These are phyloP conservation scores for Labeo calbasu DNA, from an alignment of 2,797 vertebrate species.

Conservation along the genomic window DNA sequence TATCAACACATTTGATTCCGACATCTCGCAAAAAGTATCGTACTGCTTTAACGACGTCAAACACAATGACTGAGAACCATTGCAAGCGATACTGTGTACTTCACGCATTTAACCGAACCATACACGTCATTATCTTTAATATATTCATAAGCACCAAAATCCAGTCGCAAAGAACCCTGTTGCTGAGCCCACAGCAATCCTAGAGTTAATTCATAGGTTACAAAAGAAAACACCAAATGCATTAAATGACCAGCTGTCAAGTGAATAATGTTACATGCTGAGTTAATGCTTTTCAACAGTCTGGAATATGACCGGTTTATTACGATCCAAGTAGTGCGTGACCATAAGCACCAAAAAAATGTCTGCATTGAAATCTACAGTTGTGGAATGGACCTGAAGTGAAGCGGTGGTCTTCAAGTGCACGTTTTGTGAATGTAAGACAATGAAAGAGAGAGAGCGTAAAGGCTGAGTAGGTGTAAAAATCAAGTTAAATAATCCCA, in stretches of 20 bases:
- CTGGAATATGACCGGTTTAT: constrained; percentile 15
- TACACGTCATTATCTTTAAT: constrained; percentile 23
- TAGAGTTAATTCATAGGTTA: constrained; percentile 46
- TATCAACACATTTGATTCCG: constrained; percentile 25
- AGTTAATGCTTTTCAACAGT: constrained; percentile 48
- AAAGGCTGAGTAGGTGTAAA: constrained; percentile 15
- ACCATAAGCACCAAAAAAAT: constrained; percentile 57
- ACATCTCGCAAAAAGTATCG: constrained; percentile 22
- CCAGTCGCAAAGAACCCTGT: constrained; percentile 38
- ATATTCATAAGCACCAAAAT: constrained; percentile 55
- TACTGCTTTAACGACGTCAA: constrained; percentile 4
- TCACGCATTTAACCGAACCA: background rate
- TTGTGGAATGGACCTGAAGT: constrained; percentile 56
- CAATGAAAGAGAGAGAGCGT: background rate
- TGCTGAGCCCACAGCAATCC: constrained; percentile 33
- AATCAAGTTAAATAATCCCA: background rate
- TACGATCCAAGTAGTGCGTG: constrained; percentile 39
- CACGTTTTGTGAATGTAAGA: constrained; percentile 9
- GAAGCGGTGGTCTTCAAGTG: constrained; percentile 28
- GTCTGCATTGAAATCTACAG: constrained; percentile 46
- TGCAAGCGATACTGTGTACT: background rate
- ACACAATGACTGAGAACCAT: constrained; percentile 34
- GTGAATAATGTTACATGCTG: constrained; percentile 14
- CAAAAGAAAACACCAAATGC: constrained; percentile 46
- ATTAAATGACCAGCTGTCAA: constrained; percentile 8